phyloP scores from a whole-genome alignment of 2,888 invertebrate genomes.

The Pandemis cinnamomeana region DNA sequence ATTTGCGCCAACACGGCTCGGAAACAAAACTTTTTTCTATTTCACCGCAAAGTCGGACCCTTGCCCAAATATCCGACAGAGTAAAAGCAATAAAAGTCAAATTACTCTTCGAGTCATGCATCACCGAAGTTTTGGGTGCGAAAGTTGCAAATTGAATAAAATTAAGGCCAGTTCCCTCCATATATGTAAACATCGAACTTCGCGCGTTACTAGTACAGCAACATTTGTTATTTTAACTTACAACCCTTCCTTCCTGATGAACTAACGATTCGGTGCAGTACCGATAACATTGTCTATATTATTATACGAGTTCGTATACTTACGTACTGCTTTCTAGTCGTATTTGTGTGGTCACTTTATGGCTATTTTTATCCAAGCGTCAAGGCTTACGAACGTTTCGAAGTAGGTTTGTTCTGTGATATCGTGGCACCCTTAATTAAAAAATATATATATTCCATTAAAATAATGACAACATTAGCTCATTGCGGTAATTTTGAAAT shows the following conservation, averaged over 20 bases:
- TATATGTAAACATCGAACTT: slow-evolving; percentile 37
- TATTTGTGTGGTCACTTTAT: neutral
- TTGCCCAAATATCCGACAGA: slow-evolving; percentile 63
- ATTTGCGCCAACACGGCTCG: neutral
- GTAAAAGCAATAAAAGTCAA: slow-evolving; percentile 79
- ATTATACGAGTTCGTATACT: neutral
- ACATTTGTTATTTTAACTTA: slow-evolving; percentile 38
- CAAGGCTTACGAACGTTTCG: no score
- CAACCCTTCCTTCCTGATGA: slow-evolving; percentile 21
- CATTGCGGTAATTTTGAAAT: no score
- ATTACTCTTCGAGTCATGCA: slow-evolving; percentile 79
- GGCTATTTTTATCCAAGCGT: neutral
- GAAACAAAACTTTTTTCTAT: slow-evolving; percentile 47
- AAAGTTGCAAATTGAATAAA: slow-evolving; percentile 82
- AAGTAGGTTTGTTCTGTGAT: no score
- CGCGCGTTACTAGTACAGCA: slow-evolving; percentile 28
- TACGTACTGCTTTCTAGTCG: neutral
- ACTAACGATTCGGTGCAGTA: slow-evolving; percentile 10
- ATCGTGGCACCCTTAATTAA: no score
- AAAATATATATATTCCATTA: no score
- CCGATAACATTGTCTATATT: neutral
- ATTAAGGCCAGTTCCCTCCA: slow-evolving; percentile 67
- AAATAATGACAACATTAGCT: no score
- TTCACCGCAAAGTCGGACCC: slow-evolving; percentile 62
- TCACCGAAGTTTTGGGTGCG: slow-evolving; percentile 80